phyloP scores from a whole-genome alignment of 2,113 vertebrate genomes.

The Danio rerio region DNA sequence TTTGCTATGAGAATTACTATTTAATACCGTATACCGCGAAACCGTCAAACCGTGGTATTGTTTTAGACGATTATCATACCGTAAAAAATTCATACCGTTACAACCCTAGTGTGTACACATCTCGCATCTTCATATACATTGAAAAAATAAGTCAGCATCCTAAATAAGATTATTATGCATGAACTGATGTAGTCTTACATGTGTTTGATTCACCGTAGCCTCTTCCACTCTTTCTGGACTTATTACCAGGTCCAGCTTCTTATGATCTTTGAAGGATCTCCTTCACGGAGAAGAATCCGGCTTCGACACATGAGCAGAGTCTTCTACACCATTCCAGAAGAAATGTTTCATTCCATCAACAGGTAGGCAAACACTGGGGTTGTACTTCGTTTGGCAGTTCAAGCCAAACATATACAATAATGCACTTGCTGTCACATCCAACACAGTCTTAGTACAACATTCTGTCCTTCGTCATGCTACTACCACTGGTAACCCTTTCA shows the following conservation, averaged over 20 bases:
- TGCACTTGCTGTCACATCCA: constrained; percentile 78
- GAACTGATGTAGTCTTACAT: constrained; percentile 63
- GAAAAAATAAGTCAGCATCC: too few species aligned
- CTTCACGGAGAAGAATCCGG: constrained; percentile 48
- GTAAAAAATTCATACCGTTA: too few species aligned
- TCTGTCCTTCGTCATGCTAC: constrained; percentile 52
- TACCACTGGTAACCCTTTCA: constrained; percentile 56
- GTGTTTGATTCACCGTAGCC: constrained; percentile 55
- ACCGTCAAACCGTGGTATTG: too few species aligned
- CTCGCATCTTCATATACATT: too few species aligned
- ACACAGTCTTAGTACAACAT: constrained; percentile 65
- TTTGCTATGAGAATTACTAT: too few species aligned
- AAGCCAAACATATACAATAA: constrained; percentile 67
- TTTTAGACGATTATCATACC: too few species aligned
- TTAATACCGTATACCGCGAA: too few species aligned
- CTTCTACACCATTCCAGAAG: constrained; percentile 35
- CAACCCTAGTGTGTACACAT: too few species aligned
- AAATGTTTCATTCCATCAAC: background rate
- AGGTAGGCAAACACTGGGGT: constrained; percentile 18
- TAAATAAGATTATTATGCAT: too few species aligned
- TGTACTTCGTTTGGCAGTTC: constrained; percentile 70
- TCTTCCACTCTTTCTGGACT: constrained; percentile 35
- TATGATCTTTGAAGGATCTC: background rate
- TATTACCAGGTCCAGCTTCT: background rate
- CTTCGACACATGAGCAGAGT: constrained; percentile 29